Conservation (phyloP, 2,113 vertebrate genomes). For the Paramormyrops kingsleyae region DNA sequence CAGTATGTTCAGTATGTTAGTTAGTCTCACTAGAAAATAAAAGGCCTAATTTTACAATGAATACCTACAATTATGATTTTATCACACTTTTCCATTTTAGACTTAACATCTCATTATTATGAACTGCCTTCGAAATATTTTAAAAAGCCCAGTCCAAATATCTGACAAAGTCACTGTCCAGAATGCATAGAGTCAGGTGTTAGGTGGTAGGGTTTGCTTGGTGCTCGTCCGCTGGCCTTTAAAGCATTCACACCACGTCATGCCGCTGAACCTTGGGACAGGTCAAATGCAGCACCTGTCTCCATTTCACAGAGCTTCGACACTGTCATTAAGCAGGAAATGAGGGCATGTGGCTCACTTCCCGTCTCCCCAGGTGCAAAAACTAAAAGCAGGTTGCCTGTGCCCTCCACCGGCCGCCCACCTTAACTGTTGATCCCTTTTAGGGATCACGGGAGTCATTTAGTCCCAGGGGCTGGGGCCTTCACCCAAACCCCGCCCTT, state of each 20-base stretch:
- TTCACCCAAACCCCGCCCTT: constrained; percentile 41
- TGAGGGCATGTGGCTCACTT: not conserved
- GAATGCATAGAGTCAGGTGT: not conserved
- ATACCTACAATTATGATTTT: not conserved
- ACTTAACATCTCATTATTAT: not conserved
- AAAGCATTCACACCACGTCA: not conserved
- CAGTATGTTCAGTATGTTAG: not conserved
- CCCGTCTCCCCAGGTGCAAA: not conserved
- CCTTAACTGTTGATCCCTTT: constrained; percentile 27
- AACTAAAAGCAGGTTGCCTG: constrained; percentile 32
- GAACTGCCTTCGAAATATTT: not conserved
- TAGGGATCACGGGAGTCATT: not conserved
- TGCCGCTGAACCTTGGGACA: not conserved
- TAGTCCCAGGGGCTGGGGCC: constrained; percentile 29
- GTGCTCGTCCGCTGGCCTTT: not conserved
- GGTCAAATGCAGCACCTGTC: not conserved
- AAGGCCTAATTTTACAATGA: not conserved
- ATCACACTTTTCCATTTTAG: not conserved
- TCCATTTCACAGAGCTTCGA: not conserved
- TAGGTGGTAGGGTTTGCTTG: not conserved
- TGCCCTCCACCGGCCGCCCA: constrained; percentile 44
- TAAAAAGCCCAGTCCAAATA: not conserved
- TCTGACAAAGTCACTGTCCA: not conserved
- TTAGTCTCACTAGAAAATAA: not conserved
- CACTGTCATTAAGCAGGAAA: constrained; percentile 8